A percentile compares a stretch with the other conserved stretches of the same genome.
These are phyloP conservation scores for Cryptotermes secundus DNA, from an alignment of 1,140 invertebrate species.

Conservation along the genomic window DNA sequence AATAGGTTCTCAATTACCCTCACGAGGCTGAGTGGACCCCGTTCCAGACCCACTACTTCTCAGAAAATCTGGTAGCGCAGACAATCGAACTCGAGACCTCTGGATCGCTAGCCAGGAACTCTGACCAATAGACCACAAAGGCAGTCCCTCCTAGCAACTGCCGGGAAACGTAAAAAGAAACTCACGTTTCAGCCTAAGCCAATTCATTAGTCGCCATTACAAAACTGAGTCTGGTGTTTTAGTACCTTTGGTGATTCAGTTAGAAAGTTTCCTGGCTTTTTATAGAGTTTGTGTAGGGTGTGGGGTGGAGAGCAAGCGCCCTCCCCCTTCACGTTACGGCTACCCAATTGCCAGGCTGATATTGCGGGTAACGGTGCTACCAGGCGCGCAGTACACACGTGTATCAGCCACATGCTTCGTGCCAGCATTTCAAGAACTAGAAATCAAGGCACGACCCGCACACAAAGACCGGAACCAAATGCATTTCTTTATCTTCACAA, in stretches of 20 bases:
- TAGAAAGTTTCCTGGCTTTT: neutral
- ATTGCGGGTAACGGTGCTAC: constrained; percentile 19
- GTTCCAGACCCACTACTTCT: too few relatives aligned
- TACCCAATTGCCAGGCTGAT: constrained; percentile 25
- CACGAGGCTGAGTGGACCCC: too few relatives aligned
- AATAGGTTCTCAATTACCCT: too few relatives aligned
- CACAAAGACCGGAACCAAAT: neutral
- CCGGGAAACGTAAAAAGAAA: too few relatives aligned
- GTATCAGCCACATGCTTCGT: neutral
- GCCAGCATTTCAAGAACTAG: neutral
- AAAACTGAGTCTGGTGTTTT: neutral
- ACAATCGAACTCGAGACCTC: too few relatives aligned
- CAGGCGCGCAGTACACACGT: constrained; percentile 21
- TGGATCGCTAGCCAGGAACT: too few relatives aligned
- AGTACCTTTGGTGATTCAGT: neutral
- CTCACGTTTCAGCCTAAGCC: neutral
- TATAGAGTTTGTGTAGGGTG: neutral
- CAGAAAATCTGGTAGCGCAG: too few relatives aligned
- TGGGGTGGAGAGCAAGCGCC: neutral
- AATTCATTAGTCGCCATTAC: neutral
- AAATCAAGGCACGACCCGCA: neutral
- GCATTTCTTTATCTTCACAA: neutral
- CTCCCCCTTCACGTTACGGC: neutral
- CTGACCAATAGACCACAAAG: too few relatives aligned
- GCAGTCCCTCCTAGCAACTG: too few relatives aligned